phyloP scores from a whole-genome alignment of 2,888 invertebrate species.

The Polydesmus complanatus region DNA sequence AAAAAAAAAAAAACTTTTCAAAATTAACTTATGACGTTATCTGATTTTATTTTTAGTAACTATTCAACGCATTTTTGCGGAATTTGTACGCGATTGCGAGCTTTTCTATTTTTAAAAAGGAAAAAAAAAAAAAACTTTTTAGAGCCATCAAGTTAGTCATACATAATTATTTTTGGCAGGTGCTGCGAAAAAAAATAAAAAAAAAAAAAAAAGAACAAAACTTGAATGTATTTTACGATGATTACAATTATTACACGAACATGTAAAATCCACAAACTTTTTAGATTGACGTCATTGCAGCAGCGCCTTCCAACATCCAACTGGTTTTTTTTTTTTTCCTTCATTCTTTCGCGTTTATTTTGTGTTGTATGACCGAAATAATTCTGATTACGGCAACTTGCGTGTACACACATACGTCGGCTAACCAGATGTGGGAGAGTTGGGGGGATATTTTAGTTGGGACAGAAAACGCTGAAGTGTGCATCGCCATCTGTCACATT shows the following conservation, averaged over 20 bases:
- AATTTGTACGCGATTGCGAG: not conserved
- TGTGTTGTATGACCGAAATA: no score
- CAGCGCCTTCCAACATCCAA: not conserved
- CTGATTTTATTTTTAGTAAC: not conserved
- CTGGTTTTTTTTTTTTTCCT: no score
- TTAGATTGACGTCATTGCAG: not conserved
- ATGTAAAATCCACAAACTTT: not conserved
- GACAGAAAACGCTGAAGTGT: no score
- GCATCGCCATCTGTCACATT: no score
- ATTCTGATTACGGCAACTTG: no score
- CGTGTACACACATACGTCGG: not conserved
- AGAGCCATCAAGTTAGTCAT: not conserved
- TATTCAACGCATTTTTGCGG: not conserved
- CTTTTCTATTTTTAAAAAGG: not conserved
- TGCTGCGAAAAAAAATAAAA: not conserved
- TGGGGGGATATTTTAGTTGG: no score
- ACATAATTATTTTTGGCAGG: not conserved
- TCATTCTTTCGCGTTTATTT: no score
- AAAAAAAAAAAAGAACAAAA: no score
- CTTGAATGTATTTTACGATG: not conserved
- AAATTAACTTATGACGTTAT: not conserved
- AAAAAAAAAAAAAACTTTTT: not conserved
- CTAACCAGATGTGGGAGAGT: not conserved
- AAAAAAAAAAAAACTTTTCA: not conserved
- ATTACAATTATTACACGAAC: not conserved